A percentile compares a stretch with the other conserved stretches of the same genome.
These are phyloP conservation scores for Heterotis niloticus DNA, from an alignment of 2,113 vertebrate species.

Conservation along the genomic window DNA sequence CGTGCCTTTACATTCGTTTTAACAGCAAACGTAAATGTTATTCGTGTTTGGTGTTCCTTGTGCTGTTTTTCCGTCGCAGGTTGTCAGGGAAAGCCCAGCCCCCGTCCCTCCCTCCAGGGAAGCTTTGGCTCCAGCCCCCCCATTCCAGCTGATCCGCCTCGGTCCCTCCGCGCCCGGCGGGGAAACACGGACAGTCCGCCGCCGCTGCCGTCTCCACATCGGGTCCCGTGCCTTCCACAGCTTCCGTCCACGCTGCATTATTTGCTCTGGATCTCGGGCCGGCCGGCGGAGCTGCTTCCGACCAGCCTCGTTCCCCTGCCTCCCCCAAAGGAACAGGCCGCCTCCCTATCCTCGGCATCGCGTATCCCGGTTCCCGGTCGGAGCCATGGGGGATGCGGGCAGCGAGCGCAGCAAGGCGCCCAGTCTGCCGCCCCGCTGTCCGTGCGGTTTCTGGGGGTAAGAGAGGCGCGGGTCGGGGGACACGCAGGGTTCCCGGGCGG, in stretches of 20 bases:
- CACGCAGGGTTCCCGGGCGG: background rate
- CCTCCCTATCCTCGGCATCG: conserved; percentile 57
- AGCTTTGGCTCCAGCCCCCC: conserved; percentile 60
- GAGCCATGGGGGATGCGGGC: conserved; percentile 83
- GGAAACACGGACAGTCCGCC: conserved; percentile 42
- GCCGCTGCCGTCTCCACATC: background rate
- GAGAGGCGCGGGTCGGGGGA: conserved; percentile 52
- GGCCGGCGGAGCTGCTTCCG: background rate
- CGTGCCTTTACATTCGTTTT: too few species aligned
- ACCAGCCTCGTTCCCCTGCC: conserved; percentile 31
- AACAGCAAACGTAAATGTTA: background rate
- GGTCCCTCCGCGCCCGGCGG: conserved; percentile 56
- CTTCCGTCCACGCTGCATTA: background rate
- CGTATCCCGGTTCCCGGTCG: conserved; percentile 50
- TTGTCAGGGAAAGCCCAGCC: background rate
- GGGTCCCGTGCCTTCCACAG: conserved; percentile 13
- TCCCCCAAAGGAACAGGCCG: conserved; percentile 51
- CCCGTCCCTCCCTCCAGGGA: conserved; percentile 7
- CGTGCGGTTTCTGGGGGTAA: conserved; percentile 89
- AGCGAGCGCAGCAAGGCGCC: conserved; percentile 82
- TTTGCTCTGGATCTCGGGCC: background rate
- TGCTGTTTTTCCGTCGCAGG: background rate
- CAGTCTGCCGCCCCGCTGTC: conserved; percentile 79
- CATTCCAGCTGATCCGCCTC: conserved; percentile 82
- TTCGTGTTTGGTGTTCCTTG: background rate